These are phyloP conservation scores for Colletes latitarsis DNA, from an alignment of 1,140 invertebrate genomes.

Conservation along the genomic window DNA sequence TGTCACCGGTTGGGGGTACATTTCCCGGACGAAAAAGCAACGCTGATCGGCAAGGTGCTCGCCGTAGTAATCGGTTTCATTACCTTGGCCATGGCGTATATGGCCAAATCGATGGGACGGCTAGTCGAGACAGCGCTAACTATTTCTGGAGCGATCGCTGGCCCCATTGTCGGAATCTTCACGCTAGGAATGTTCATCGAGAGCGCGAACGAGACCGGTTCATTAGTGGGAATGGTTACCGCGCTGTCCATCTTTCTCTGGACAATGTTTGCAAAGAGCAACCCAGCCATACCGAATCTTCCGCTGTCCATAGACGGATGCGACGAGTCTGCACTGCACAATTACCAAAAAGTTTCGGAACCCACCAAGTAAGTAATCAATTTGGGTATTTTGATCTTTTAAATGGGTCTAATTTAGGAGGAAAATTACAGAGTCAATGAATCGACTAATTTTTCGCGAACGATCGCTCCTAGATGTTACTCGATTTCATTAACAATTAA, in stretches of 20 bases:
- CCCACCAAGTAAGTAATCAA: slow-evolving; percentile 20
- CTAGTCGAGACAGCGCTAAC: slow-evolving; percentile 88
- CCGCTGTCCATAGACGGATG: slow-evolving; percentile 84
- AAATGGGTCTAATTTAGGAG: no score
- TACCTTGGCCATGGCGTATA: slow-evolving; percentile 86
- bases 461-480: no score
- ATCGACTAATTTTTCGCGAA: no score
- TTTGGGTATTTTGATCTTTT: no score
- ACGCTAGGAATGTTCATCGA: slow-evolving; percentile 89
- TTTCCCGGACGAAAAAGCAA: slow-evolving; percentile 77
- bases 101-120: slow-evolving; percentile 87
- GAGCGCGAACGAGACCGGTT: slow-evolving; percentile 87
- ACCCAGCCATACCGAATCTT: slow-evolving; percentile 83
- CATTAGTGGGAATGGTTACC: slow-evolving; percentile 85
- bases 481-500: no score
- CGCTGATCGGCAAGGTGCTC: slow-evolving; percentile 81
- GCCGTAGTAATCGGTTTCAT: slow-evolving; percentile 87
- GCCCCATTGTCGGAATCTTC: slow-evolving; percentile 90
- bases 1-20: slow-evolving; percentile 56
- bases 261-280: slow-evolving; percentile 92
- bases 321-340: slow-evolving; percentile 55
- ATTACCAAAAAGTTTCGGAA: background rate
- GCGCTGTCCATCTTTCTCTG: slow-evolving; percentile 88
- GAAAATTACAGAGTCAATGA: no score
- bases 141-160: slow-evolving; percentile 89